Percentiles rank a stretch among this genome's conserved stretches.
These are phyloP conservation scores for Archips xylosteana DNA, from an alignment of 2,888 invertebrate species.

Conservation along the genomic window DNA sequence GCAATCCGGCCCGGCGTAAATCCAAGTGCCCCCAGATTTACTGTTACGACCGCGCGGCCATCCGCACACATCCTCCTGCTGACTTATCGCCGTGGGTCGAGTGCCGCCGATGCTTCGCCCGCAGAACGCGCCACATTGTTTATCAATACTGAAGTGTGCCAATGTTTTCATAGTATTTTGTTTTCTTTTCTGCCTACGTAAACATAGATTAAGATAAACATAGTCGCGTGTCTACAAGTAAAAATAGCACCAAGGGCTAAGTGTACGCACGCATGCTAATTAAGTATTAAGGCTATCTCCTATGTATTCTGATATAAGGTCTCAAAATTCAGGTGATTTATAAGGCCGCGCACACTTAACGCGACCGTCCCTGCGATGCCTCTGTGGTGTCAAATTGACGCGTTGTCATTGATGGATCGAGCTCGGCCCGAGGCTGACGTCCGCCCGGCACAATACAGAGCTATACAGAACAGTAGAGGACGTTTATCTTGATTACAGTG, in stretches of 20 bases:
- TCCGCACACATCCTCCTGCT: conserved; percentile 38
- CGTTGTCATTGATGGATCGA: conserved; percentile 71
- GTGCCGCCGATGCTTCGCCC: conserved; percentile 18
- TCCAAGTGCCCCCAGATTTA: conserved; percentile 80
- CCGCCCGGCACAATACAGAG: conserved; percentile 31
- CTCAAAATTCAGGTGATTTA: no score
- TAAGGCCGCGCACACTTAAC: conserved; percentile 6
- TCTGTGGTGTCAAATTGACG: conserved; percentile 62
- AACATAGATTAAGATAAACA: neutral
- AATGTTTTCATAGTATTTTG: conserved; percentile 10
- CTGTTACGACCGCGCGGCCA: conserved; percentile 72
- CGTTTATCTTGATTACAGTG: conserved; percentile 55
- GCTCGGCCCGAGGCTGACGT: conserved; percentile 33
- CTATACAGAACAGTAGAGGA: conserved; percentile 43
- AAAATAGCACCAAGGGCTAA: neutral
- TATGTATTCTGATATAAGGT: conserved; percentile 13
- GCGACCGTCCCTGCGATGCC: conserved; percentile 32
- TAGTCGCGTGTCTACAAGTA: neutral
- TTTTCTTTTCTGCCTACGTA: conserved; percentile 2
- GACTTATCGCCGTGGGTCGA: conserved; percentile 37
- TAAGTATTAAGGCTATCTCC: conserved; percentile 22
- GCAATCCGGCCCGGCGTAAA: conserved; percentile 67
- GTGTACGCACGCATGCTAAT: no score
- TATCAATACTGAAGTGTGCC: conserved; percentile 25
- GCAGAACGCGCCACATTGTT: conserved; percentile 27